Conservation (phyloP, 2,888 invertebrate genomes). For the Miltochrista miniata region DNA sequence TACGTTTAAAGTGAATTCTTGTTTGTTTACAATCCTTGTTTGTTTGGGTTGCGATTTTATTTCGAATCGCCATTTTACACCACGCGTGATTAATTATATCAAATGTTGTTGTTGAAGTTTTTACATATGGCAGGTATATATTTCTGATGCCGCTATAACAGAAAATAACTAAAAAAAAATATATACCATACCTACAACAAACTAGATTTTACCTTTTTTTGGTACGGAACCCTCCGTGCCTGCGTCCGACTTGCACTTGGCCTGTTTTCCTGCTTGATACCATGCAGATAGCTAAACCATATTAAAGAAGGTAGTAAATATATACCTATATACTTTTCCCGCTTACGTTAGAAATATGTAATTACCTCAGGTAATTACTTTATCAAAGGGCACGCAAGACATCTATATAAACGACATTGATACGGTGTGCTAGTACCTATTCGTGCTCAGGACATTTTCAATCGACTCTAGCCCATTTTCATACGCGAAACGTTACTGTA, state of each 20-base stretch:
- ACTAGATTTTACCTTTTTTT: background rate
- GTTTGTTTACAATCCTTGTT: conserved; percentile 38
- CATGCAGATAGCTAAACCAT: no score
- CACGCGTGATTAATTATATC: no score
- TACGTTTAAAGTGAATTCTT: conserved; percentile 28
- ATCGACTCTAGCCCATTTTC: conserved; percentile 22
- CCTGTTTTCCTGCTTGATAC: background rate
- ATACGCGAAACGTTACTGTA: conserved; percentile 36
- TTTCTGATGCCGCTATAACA: no score
- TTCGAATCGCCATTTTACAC: conserved; percentile 44
- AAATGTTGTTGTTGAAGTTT: no score
- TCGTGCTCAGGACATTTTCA: conserved; percentile 30
- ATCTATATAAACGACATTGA: conserved; percentile 9
- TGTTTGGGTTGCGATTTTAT: conserved; percentile 38
- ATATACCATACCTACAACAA: no score
- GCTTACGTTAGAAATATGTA: conserved; percentile 14
- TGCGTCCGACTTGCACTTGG: no score
- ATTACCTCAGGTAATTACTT: conserved; percentile 25
- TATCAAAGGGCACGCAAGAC: conserved; percentile 17
- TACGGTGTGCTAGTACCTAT: conserved; percentile 9
- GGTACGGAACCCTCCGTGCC: background rate
- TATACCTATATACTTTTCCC: no score
- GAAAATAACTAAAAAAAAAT: no score
- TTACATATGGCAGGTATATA: no score
- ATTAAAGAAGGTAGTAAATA: no score